Evolutionary conservation across 2,113 vertebrate species (phyloP), one percentile per base, ranked within the genome.

Genomic region (Pelodiscus sinensis): DNA sequence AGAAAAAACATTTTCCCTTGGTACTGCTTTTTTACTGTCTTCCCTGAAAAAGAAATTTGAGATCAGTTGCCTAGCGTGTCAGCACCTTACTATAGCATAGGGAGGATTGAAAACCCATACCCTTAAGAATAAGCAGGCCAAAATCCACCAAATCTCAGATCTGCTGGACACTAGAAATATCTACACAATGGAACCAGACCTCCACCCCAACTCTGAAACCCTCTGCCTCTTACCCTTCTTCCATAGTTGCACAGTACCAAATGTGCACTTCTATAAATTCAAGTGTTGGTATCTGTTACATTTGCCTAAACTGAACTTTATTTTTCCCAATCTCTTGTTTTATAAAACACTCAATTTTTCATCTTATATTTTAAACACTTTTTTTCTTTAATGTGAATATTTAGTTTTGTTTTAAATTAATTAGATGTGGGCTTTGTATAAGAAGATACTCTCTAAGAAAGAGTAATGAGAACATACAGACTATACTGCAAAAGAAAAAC

Each of bases 211-310:
- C 55, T 65, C 3, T 1, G 2, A 75, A 3, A 57, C 6, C 38
- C 22, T 81, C 0, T 0, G 27, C 0, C 1, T 1, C 38, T 52
- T 57, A 8, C 1, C 6, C 7, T 77, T 77, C 55, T 50, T 77
- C 12, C 35, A 8, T 6, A 24, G 7, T 5, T 78, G 87, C 78
- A 81, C 4, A 77, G 31, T 38, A 82, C 31, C 29, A 77, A 6
- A 52, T 29, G 50, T 0, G 22, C 18, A 71, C 8, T 35, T 35
- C n/a, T 5, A 25, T 77, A 44, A 38, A 14, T 77, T 77, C n/a
- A 38, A 24, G 16, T 38, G 9, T 85, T 87, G 5, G n/a, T 73
- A 29, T 54, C 86, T 60, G 50, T 54, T 14, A 31, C 38, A 27
- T 4, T 77, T 38, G 31, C 13, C 12, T 54, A 27, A 89, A 82